These are phyloP conservation scores for Strongylocentrotus purpuratus DNA, from an alignment of 35 echinoderm and acorn worm genomes.

Conservation along the genomic window DNA sequence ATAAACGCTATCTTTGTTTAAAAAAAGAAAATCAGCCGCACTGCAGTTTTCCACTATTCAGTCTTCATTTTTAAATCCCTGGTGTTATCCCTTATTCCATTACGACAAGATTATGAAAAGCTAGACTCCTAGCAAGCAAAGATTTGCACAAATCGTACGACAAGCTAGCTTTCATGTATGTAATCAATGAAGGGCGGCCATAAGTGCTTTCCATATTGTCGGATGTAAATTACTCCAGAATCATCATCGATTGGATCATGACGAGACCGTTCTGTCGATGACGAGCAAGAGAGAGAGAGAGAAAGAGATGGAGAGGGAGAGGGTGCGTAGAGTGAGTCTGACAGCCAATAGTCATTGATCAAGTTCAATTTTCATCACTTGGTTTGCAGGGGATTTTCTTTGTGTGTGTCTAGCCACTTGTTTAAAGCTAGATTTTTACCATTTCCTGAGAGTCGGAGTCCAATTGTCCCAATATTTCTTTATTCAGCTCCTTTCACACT, in stretches of 20 bases:
- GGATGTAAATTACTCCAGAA: slow-evolving; percentile 3
- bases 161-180: background rate
- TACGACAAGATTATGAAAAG: background rate
- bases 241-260: slow-evolving; percentile 17
- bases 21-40: background rate
- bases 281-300: background rate
- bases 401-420: background rate
- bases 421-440: background rate
- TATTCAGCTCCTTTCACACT: too few species aligned
- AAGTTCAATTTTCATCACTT: slow-evolving; percentile 6
- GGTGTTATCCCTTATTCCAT: background rate
- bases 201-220: slow-evolving; percentile 17
- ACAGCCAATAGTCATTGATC: slow-evolving; percentile 2
- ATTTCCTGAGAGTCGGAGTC: too few species aligned
- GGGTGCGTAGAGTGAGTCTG: background rate
- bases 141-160: background rate
- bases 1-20: background rate
- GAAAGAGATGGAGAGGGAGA: background rate
- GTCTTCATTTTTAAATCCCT: background rate
- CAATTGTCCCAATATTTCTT: too few species aligned
- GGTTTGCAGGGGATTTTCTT: background rate
- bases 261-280: background rate
- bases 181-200: background rate
- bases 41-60: background rate
- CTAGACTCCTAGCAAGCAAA: background rate